Conservation (phyloP, 2,888 invertebrate species). For the Hanleya hanleyi region DNA sequence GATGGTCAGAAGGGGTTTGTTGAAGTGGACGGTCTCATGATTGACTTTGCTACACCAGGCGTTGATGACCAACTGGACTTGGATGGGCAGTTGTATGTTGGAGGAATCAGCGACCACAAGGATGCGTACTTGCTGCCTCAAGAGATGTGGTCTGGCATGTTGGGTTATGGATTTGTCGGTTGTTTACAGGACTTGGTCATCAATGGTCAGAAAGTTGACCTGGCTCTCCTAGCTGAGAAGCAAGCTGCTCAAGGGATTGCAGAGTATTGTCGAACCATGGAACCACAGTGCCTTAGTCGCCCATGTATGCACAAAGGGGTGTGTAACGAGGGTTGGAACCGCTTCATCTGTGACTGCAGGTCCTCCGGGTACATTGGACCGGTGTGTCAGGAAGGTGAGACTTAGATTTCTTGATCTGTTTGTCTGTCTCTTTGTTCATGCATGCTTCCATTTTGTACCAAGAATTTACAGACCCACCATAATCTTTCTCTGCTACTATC, state of each 20-base stretch:
- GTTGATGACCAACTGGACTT: slow-evolving; percentile 91
- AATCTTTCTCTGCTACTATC: no score
- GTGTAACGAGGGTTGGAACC: slow-evolving; percentile 96
- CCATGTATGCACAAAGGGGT: slow-evolving; percentile 92
- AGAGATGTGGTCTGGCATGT: slow-evolving; percentile 91
- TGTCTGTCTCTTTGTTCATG: no score
- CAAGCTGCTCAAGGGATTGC: slow-evolving; percentile 93
- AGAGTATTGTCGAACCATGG: slow-evolving; percentile 86
- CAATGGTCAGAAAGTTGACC: slow-evolving; percentile 90
- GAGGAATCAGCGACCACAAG: slow-evolving; percentile 79
- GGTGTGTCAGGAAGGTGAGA: slow-evolving; percentile 89
- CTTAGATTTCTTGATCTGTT: no score
- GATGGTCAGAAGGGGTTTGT: slow-evolving; percentile 89
- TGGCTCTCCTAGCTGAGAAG: slow-evolving; percentile 89
- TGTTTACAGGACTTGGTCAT: slow-evolving; percentile 92
- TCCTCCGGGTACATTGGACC: slow-evolving; percentile 91
- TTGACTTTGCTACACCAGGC: slow-evolving; percentile 76
- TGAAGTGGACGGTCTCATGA: slow-evolving; percentile 83
- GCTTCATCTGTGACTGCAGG: slow-evolving; percentile 94
- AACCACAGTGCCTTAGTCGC: slow-evolving; percentile 77
- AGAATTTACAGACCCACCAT: no score
- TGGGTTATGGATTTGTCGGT: slow-evolving; percentile 94
- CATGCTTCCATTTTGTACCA: no score
- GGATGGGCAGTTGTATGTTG: slow-evolving; percentile 88
- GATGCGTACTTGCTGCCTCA: slow-evolving; percentile 87